A percentile compares a stretch with the other conserved stretches of the same genome.
Evolutionary conservation across 2,113 vertebrate species (phyloP).

Genomic region (rabbit (Oryctolagus cuniculus)): DNA sequence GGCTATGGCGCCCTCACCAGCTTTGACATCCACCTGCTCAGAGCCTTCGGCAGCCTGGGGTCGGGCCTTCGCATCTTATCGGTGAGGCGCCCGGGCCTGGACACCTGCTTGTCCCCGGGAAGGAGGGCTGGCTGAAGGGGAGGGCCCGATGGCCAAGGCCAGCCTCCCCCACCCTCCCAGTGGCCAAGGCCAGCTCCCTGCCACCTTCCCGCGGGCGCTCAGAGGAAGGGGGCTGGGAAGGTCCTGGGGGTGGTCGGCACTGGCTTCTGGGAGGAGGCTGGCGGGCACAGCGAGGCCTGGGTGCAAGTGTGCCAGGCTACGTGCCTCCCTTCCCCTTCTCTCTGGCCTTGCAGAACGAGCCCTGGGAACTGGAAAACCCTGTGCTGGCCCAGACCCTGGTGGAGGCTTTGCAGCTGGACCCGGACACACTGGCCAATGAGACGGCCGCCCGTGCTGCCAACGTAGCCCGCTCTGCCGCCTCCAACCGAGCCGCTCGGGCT

Average conservation of each 20-base stretch:
- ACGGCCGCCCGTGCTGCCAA: constrained; percentile 48
- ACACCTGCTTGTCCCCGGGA: constrained; percentile 34
- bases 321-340: background rate
- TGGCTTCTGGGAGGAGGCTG: background rate
- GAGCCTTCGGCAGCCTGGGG: constrained; percentile 70
- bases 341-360: constrained; percentile 67
- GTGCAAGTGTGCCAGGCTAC: background rate
- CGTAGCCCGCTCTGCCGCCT: constrained; percentile 50
- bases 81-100: constrained; percentile 60
- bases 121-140: background rate
- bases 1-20: constrained; percentile 69
- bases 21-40: constrained; percentile 67
- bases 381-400: constrained; percentile 73
- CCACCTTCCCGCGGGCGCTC: background rate
- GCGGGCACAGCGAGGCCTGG: background rate
- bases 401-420: constrained; percentile 73
- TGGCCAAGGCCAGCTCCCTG: background rate
- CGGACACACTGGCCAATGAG: constrained; percentile 62
- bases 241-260: background rate
- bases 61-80: constrained; percentile 58
- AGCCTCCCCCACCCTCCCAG: background rate
- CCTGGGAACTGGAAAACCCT: constrained; percentile 77
- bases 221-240: background rate
- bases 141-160: background rate
- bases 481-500: constrained; percentile 59